Base-by-base conservation (phyloP, 2,113 vertebrate species). In the Cyprinodon variegatus region DNA sequence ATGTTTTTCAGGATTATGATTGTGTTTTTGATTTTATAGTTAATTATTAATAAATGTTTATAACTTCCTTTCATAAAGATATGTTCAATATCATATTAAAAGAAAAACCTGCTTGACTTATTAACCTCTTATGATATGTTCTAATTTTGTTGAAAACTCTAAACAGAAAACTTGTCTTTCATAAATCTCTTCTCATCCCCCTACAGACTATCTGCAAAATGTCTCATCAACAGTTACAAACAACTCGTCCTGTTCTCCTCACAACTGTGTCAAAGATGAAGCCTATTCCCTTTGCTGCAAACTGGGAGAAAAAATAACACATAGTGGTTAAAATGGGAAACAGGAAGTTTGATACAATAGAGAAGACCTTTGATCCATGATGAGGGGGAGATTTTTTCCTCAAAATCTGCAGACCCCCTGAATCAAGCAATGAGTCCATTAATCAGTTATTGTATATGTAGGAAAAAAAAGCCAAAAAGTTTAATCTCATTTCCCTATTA, bases 261-360 rank as follows among this genome's bases (percentile, higher is more conserved):
- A 81, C 84, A 89, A 77, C 70, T 76, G 29, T 29, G 69, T 87
- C 79, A 83, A 76, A 74, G 64, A 71, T 76, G 57, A 76, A 53
- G 74, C 29, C 61, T 53, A 79, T 72, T 43, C 43, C 57, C 57
- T 53, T 46, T 61, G 29, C 74, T 74, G 75, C 72, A 79, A 76
- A 79, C 74, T 77, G 37, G 78, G 90, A 89, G 92, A 93, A 94
- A 86, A 87, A 90, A 90, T 89, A 93, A 93, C 89, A 92, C 78
- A 84, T 85, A 70, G 75, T 65, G 77, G 92, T 92, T 94, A 94
- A 92, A 94, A 95, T 92, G 93, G 90, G 92, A 95, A 94, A 95
- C 91, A 95, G 97, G 97, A 98, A 97, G 95, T 50, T 73, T 83
- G 93, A 96, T 95, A 98, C 97, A 98, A 98, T 98, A 96, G 97